Evolutionary conservation across 2,113 vertebrate genomes (phyloP), one percentile per base, ranked within the genome.

Genomic region (Hyperoodon ampullatus): DNA sequence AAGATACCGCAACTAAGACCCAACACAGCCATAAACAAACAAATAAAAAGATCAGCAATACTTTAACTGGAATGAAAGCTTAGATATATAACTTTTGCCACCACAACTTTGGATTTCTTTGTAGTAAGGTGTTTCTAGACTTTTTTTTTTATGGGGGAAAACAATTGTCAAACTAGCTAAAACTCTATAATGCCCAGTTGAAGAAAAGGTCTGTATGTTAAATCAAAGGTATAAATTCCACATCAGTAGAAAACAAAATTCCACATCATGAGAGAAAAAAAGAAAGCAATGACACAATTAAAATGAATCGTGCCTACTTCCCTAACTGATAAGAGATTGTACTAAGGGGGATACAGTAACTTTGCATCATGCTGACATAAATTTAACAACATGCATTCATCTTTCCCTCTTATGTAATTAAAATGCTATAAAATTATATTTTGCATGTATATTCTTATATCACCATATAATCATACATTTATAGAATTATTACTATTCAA

Each of bases 31-130:
- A 53, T 53, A 53, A 53, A 53, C 13, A 50, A 50, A 50, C 3
- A 50, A 53, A 53, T 18, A 53, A 70, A 86, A 71, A 95, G 6
- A 16, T 80, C 42, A 88, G 61, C 55, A 61, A 50, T 71, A 93
- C 15, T 60, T 71, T 80, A 53, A 66, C 14, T 3, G 8, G 63
- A 91, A 71, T 12, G 63, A 86, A 78, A 86, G 33, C 42, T 91
- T 78, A 70, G 44, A 65, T 93, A 44, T 30, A 0, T 94, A 71
- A 90, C 18, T 72, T 72, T 65, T 39, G 66, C 44, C 13, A 71
- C 50, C 68, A 88, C 72, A 89, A 90, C 42, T 96, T 30, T 86
- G 66, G 28, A 87, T 88, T 91, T 94, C 58, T 75, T 60, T 50
- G 16, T 55, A 86, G 47, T 8, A 60, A 39, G 60, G 13, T 87